A percentile compares a stretch with the other conserved stretches of the same genome.
Evolutionary conservation across 2,113 vertebrate species (phyloP).

Genomic region (Sprattus sprattus): DNA sequence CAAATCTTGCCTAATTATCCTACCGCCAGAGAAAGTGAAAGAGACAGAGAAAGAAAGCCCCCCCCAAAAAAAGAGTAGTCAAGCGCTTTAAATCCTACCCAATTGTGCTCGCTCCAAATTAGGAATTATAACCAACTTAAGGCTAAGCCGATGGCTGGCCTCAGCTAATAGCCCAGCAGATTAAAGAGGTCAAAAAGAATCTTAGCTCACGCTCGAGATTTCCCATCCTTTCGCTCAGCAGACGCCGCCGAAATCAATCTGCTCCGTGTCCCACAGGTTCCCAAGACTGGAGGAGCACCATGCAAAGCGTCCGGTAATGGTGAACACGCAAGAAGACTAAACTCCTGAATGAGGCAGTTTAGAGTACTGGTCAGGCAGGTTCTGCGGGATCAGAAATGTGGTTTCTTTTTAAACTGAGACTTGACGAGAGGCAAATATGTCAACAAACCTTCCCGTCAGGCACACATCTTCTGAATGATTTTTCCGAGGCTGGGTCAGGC

Average conservation of each 20-base stretch:
- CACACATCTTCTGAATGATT: background rate
- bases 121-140: conserved; percentile 3
- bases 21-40: background rate
- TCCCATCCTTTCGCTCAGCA: conserved; percentile 21
- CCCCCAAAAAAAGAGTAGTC: background rate
- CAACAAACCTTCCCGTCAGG: background rate
- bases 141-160: background rate
- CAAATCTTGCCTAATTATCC: background rate
- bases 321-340: background rate
- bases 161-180: background rate
- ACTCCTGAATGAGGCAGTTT: background rate
- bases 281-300: background rate
- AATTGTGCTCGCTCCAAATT: background rate
- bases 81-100: background rate
- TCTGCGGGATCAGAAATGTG: background rate
- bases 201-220: conserved; percentile 27
- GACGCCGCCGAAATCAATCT: background rate
- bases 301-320: background rate
- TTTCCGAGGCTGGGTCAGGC: background rate
- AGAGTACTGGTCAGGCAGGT: background rate
- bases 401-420: background rate
- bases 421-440: background rate
- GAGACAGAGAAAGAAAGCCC: background rate
- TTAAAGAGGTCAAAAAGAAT: conserved; percentile 14
- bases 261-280: background rate